Evolutionary conservation across 2,113 vertebrate species (phyloP), one percentile per base, ranked within the genome.

Genomic region (Menura novaehollandiae): DNA sequence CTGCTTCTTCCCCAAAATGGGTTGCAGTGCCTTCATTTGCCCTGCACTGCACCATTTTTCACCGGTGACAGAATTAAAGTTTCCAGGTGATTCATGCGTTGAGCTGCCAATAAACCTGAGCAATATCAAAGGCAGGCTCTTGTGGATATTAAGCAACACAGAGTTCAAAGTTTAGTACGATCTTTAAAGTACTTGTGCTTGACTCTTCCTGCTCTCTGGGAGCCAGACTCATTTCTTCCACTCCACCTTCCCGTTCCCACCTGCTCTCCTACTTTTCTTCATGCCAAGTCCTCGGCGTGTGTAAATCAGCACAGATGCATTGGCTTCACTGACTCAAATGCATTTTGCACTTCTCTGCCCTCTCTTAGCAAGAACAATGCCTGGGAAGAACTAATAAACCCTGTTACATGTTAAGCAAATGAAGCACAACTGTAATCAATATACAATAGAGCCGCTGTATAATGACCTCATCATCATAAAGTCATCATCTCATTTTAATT

Each of bases 381-480:
- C 75, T 77, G 66, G 35, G 56, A 95, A 96, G 67, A 68, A 77
- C 93, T 89, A 92, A 95, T 93, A 96, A 94, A 86, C 71, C 43
- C 66, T 69, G 37, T 28, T 87, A 88, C 60, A 63, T 88, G 79
- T 91, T 62, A 95, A 85, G 79, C 72, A 97, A 97, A 97, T 75
- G 80, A 91, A 83, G 83, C 62, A 89, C 59, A 96, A 76, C 78
- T 91, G 73, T 96, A 95, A 95, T 67, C 91, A 95, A 93, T 86
- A 95, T 44, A 95, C 85, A 95, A 91, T 69, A 59, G 88, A 91
- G 64, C 35, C 93, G 39, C 84, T 49, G 77, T 56, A 91, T 91
- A 97, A 97, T 74, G 81, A 97, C 93, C 87, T 90, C 92, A 96
- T 93, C 91, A 95, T 64, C 92, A 67, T 96, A 77, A 94, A 97